These are phyloP conservation scores for Pipra filicauda DNA, from an alignment of 2,113 vertebrate species.

Conservation along the genomic window DNA sequence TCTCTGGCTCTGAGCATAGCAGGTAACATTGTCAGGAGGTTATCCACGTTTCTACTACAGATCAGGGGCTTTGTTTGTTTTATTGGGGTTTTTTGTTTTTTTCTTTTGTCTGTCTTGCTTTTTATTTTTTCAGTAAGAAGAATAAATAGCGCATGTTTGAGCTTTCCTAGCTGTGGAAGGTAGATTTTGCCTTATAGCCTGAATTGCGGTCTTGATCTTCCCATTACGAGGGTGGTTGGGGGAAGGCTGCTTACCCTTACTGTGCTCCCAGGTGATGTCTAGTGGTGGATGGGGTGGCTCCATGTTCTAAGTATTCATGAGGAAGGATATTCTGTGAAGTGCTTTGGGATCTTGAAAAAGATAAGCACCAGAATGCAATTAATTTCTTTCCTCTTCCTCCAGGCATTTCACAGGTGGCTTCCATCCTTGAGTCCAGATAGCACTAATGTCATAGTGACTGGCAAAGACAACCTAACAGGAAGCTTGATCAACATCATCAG, in stretches of 20 bases:
- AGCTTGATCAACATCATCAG: slow-evolving; percentile 91
- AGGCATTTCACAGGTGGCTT: slow-evolving; percentile 94
- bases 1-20: neutral
- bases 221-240: neutral
- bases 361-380: neutral
- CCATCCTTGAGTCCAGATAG: slow-evolving; percentile 82
- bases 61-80: neutral
- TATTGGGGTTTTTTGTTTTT: neutral
- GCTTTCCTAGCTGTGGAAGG: neutral
- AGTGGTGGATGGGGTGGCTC: neutral
- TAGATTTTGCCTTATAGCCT: neutral
- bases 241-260: neutral
- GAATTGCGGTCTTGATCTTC: neutral
- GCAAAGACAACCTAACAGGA: slow-evolving; percentile 81
- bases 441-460: slow-evolving; percentile 88
- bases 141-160: neutral
- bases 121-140: neutral
- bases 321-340: neutral
- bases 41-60: neutral
- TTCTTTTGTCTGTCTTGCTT: neutral
- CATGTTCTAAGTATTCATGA: neutral
- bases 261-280: neutral
- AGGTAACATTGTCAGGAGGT: neutral
- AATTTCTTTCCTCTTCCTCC: neutral
- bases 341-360: neutral